Evolutionary conservation across 2,113 vertebrate genomes (phyloP).

Genomic region (Anoura caudifer): DNA sequence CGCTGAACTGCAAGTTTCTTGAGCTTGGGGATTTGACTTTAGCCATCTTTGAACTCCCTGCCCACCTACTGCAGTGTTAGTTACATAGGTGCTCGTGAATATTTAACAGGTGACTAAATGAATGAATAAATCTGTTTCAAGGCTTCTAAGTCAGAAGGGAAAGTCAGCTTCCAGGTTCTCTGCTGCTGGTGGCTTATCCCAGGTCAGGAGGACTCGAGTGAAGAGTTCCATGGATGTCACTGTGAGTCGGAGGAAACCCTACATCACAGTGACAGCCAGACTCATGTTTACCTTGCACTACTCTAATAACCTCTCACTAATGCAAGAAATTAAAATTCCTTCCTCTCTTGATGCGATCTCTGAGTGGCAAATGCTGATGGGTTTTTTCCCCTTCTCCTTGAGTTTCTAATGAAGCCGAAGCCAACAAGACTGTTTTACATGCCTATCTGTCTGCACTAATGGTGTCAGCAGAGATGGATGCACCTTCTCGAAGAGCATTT

Average conservation of each 20-base stretch:
- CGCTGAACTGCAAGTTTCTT: neutral
- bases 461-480: neutral
- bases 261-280: neutral
- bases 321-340: constrained; percentile 41
- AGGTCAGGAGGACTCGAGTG: neutral
- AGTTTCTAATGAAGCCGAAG: constrained; percentile 54
- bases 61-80: neutral
- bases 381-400: neutral
- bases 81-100: constrained; percentile 51
- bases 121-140: constrained; percentile 56
- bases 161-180: neutral
- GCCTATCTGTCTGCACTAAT: constrained; percentile 47
- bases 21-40: neutral
- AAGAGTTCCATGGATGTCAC: neutral
- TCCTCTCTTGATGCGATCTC: constrained; percentile 39
- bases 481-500: neutral
- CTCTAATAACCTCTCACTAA: constrained; percentile 55
- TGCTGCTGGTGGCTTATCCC: neutral
- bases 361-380: constrained; percentile 34
- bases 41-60: constrained; percentile 41
- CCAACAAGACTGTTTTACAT: constrained; percentile 27
- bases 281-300: neutral
- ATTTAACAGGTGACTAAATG: constrained; percentile 48
- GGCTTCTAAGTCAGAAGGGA: neutral
- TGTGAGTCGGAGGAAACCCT: constrained; percentile 14